These are phyloP conservation scores for Drosophila nigromelanica DNA, from an alignment of 1,140 invertebrate species.

Conservation along the genomic window DNA sequence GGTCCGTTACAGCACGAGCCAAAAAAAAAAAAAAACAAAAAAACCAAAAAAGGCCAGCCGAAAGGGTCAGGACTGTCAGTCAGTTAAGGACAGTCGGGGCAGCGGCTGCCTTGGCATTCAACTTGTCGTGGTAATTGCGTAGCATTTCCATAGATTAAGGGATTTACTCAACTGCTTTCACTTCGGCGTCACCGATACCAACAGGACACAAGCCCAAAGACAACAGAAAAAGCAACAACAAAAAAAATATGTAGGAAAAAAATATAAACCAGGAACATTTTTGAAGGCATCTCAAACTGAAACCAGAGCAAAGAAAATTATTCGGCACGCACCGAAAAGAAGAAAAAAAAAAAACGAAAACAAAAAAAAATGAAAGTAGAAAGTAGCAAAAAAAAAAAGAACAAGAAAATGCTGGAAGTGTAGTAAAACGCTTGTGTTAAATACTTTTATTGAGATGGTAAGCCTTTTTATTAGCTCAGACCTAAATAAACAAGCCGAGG, in stretches of 20 bases:
- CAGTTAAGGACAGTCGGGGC: slow-evolving; percentile 22
- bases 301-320: slow-evolving; percentile 49
- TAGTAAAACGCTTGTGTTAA: slow-evolving; percentile 84
- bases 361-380: slow-evolving; percentile 31
- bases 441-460: slow-evolving; percentile 84
- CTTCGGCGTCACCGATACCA: slow-evolving; percentile 50
- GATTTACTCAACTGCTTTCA: slow-evolving; percentile 65
- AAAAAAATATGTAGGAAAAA: slow-evolving; percentile 43
- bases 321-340: slow-evolving; percentile 30
- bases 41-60: slow-evolving; percentile 27
- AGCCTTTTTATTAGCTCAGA: slow-evolving; percentile 83
- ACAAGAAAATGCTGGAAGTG: slow-evolving; percentile 77
- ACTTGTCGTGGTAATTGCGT: slow-evolving; percentile 82
- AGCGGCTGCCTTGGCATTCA: slow-evolving; percentile 43
- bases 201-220: slow-evolving; percentile 7
- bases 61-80: slow-evolving; percentile 71
- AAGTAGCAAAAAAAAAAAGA: slow-evolving; percentile 27
- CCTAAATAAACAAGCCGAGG: slow-evolving; percentile 80
- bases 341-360: slow-evolving; percentile 30
- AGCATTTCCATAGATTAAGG: slow-evolving; percentile 84
- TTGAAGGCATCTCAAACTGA: slow-evolving; percentile 43
- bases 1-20: slow-evolving; percentile 30
- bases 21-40: not conserved
- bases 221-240: slow-evolving; percentile 34
- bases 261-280: slow-evolving; percentile 1